phyloP scores from a whole-genome alignment of 1,140 invertebrate genomes.

The Drosophila setifemur region DNA sequence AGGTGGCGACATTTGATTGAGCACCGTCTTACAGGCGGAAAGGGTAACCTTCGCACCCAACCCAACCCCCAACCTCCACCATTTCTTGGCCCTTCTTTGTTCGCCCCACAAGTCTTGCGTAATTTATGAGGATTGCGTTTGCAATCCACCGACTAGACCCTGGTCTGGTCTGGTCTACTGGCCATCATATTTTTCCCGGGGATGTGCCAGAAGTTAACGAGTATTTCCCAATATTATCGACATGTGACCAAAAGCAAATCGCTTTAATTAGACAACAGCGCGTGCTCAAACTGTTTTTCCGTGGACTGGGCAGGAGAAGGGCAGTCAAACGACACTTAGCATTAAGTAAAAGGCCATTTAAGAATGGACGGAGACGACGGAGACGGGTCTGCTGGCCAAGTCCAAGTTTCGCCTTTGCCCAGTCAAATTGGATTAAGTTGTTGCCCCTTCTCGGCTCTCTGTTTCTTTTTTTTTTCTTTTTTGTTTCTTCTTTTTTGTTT shows the following conservation, averaged over 20 bases:
- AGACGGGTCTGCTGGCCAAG: neutral
- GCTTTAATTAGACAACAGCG: conserved; percentile 48
- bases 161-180: too few relatives aligned
- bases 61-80: too few relatives aligned
- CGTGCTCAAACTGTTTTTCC: neutral
- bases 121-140: conserved; percentile 35
- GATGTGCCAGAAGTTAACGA: conserved; percentile 14
- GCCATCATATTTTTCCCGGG: conserved; percentile 16
- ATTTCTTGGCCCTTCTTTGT: too few relatives aligned
- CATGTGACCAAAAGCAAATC: conserved; percentile 23
- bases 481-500: neutral
- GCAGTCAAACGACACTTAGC: conserved; percentile 63
- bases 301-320: neutral
- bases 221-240: conserved; percentile 38
- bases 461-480: neutral
- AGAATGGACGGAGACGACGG: conserved; percentile 27
- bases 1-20: conserved; percentile 43
- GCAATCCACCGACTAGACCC: neutral
- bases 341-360: conserved; percentile 78
- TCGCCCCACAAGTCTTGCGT: too few relatives aligned
- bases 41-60: too few relatives aligned
- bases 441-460: conserved; percentile 50
- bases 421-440: conserved; percentile 80
- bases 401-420: conserved; percentile 43
- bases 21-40: neutral